A percentile compares a stretch with the other conserved stretches of the same genome.
phyloP scores from a whole-genome alignment of 2,113 vertebrate genomes.

The Crotalus tigris region DNA sequence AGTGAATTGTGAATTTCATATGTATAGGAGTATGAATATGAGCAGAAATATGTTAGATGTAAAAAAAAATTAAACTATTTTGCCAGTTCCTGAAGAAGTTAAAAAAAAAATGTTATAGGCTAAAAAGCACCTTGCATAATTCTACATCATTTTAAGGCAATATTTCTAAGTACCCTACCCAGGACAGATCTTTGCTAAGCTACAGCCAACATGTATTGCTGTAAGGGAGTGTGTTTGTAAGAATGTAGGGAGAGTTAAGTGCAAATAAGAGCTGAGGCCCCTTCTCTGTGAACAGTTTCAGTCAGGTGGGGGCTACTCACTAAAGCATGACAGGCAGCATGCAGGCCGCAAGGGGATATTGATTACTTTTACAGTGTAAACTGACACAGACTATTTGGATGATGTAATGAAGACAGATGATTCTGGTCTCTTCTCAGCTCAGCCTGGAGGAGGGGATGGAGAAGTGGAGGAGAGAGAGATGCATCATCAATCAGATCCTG shows the following conservation, averaged over 20 bases:
- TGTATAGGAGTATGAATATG: not conserved
- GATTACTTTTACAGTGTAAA: constrained; percentile 64
- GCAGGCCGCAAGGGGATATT: constrained; percentile 58
- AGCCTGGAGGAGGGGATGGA: constrained; percentile 40
- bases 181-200: not conserved
- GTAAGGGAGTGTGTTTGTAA: not conserved
- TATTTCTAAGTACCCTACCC: fast-evolving
- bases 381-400: constrained; percentile 62
- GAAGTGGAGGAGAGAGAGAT: not conserved
- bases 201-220: fast-evolving
- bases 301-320: not conserved
- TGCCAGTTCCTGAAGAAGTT: not conserved
- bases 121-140: not conserved
- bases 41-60: not conserved
- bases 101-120: not conserved
- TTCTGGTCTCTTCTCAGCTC: constrained; percentile 29
- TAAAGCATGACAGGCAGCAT: not conserved
- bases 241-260: not conserved
- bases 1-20: not conserved
- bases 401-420: constrained; percentile 74
- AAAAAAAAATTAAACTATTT: not conserved
- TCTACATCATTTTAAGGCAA: not conserved
- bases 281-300: fast-evolving
- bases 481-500: constrained; percentile 42
- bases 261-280: not conserved